Conservation (phyloP, 2,888 invertebrate species). For the Zaprionus bogoriensis region DNA sequence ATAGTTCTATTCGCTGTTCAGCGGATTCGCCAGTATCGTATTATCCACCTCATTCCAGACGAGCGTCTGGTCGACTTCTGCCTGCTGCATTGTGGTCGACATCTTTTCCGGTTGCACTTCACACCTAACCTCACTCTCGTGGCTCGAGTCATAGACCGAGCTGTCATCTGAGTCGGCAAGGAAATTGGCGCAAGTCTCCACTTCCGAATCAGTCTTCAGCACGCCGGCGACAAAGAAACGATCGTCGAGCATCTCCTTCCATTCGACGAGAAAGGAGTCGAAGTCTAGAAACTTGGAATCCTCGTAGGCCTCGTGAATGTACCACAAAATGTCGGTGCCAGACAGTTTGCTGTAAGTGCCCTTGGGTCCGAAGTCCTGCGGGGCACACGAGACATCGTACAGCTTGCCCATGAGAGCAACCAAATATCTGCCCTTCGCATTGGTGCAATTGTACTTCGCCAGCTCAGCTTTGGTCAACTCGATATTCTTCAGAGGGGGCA, state of each 20-base stretch:
- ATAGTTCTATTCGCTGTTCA: too few relatives aligned
- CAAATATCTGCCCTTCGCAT: conserved; percentile 18
- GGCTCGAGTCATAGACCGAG: conserved; percentile 6
- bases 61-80: background rate
- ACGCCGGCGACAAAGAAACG: conserved; percentile 37
- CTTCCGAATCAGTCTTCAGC: background rate
- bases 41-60: background rate
- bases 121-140: background rate
- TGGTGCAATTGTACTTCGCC: conserved; percentile 12
- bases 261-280: background rate
- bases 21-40: background rate
- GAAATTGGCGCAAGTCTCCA: background rate
- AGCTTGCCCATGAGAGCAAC: conserved; percentile 28
- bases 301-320: conserved; percentile 2
- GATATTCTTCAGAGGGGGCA: conserved; percentile 24
- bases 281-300: background rate
- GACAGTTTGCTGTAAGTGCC: conserved; percentile 18
- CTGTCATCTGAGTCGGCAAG: background rate
- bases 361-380: conserved; percentile 47
- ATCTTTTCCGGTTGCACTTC: too few relatives aligned
- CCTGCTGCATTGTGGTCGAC: too few relatives aligned
- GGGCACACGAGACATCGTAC: conserved; percentile 49
- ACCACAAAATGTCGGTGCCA: conserved; percentile 41
- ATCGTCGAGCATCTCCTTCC: conserved; percentile 37
- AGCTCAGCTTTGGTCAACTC: conserved; percentile 16